Evolutionary conservation across 2,888 invertebrate genomes (phyloP), one percentile per base, ranked within the genome.

Genomic region (Hemithea aestivaria): DNA sequence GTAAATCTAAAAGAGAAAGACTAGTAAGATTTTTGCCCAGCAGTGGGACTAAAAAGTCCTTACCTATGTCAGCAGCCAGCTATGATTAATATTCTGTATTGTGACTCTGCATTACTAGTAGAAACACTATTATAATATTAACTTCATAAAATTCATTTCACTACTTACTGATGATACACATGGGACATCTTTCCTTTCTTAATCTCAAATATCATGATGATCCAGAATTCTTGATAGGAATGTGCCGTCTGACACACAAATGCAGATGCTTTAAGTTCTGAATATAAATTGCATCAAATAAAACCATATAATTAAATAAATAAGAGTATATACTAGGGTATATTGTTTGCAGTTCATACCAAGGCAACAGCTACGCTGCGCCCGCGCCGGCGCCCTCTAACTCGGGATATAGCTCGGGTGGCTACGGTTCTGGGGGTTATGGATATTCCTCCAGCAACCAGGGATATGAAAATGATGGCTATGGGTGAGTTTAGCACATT

Each of bases 201-300:
- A 22, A 6, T 38, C 33, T 45, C 33, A 10, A 27, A 36, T 21
- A 30, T 27, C 37, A 59, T 68, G 62, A 64, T 70, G 61, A 71
- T 48, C 51, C 53, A 40, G 37, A 62, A 16, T 16, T 61, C 62
- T 66, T 66, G 77, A 82, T 84, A 83, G 83, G 82, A 83, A 84
- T 82, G 16, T 83, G 83, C 83, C 83, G 80, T 83, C 83, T 81
- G 68, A 83, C 51, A 83, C 81, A 75, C 49, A 83, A 42, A 74
- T 84, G 84, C 81, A 78, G 83, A 84, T 53, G 67, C 33, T 55
- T 54, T 62, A 57, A 52, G 64, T 63, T 60, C 81, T 82, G 82
- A 82, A 39, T 49, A 24, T 2, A 21, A 16, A 7, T 25, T 2
- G 9, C 3, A n/a, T 6, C 20, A 11, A 10, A 20, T 4, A 21